Evolutionary conservation across 2,888 invertebrate species (phyloP), one percentile per base, ranked within the genome.

Genomic region (Orthosia gothica): DNA sequence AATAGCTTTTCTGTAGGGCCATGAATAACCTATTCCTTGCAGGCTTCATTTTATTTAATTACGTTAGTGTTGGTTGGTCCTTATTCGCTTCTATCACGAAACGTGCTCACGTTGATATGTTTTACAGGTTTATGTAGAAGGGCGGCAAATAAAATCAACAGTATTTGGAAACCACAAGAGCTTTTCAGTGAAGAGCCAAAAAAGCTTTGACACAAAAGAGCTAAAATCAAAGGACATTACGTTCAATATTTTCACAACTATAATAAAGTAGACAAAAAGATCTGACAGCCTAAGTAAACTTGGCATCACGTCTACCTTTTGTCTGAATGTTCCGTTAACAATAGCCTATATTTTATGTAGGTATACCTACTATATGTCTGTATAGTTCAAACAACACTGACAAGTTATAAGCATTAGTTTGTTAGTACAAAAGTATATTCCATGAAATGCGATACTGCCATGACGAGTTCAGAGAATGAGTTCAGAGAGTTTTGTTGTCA

Each of bases 401-500:
- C n/a, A 59, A 59, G 13, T 40, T 5, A 54, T n/a, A 59, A 68
- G 59, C 54, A 49, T 40, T 23, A 13, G 16, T 58, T 77, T 47
- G 58, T 77, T 23, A 59, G 52, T 23, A 67, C 5, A 45, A 13
- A 20, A 50, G 26, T 52, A 47, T 23, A 47, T 59, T 67, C 49
- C 23, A 40, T 70, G 70, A 69, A 70, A 70, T 54, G n/a, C 52
- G 59, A 40, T 78, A 59, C 50, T 18, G 20, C 20, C 26, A 52
- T 47, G 66, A 32, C 70, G 15, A 52, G 50, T 13, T 52, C n/a
- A n/a, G n/a, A n/a, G n/a, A n/a, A n/a, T n/a, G n/a, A 58, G 13
- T n/a, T 13, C 1, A 20, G 26, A 58, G 18, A 49, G 16, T 78
- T 54, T 61, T 54, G 54, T 54, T 49, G 65, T 45, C 26, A 40